Percentiles rank a stretch among this genome's conserved stretches.
These are phyloP conservation scores for Platerodrilus igneus DNA, from an alignment of 2,888 invertebrate species.

Conservation along the genomic window DNA sequence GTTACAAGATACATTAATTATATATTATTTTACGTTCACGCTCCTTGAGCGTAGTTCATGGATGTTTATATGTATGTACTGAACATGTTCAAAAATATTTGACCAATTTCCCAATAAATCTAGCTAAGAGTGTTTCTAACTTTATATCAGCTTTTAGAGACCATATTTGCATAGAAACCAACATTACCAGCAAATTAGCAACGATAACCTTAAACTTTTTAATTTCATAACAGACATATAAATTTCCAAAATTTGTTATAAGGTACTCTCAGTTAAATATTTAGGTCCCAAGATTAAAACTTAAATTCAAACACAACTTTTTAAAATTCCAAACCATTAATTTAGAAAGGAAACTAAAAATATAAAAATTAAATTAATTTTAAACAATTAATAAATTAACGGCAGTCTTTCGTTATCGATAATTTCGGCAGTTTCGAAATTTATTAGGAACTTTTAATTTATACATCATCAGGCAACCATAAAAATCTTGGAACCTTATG, in stretches of 20 bases:
- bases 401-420: slow-evolving; percentile 50
- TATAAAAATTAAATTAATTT: slow-evolving; percentile 33
- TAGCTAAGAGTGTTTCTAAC: too few relatives aligned
- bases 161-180: too few relatives aligned
- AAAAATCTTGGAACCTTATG: slow-evolving; percentile 39
- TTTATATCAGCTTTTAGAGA: too few relatives aligned
- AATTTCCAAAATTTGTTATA: slow-evolving; percentile 38
- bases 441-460: slow-evolving; percentile 49
- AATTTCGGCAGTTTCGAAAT: slow-evolving; percentile 46
- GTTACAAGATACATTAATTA: too few relatives aligned
- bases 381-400: slow-evolving; percentile 42
- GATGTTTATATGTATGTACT: too few relatives aligned
- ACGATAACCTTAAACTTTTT: slow-evolving; percentile 47
- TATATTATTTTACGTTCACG: too few relatives aligned
- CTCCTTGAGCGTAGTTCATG: too few relatives aligned
- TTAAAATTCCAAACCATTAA: slow-evolving; percentile 46
- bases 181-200: too few relatives aligned
- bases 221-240: slow-evolving; percentile 41
- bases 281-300: slow-evolving; percentile 39
- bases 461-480: slow-evolving; percentile 36
- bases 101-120: too few relatives aligned
- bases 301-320: slow-evolving; percentile 30
- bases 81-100: too few relatives aligned
- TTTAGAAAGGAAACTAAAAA: slow-evolving; percentile 43
- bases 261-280: slow-evolving; percentile 37